These are phyloP conservation scores for Sepioteuthis lessoniana DNA, from an alignment of 2,888 invertebrate genomes.

Conservation along the genomic window DNA sequence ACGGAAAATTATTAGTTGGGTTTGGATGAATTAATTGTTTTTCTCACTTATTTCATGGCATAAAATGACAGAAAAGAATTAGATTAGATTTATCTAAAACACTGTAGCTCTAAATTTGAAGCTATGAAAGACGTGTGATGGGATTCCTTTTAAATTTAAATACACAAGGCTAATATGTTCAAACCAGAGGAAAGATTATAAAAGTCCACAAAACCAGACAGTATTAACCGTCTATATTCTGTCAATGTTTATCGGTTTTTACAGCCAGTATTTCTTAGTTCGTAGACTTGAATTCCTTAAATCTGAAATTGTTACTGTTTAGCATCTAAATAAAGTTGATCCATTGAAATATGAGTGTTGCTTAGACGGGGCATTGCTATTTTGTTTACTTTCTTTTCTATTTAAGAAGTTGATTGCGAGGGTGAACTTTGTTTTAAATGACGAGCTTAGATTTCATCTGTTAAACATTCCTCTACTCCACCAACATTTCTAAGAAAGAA, in stretches of 20 bases:
- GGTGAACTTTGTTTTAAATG: not conserved
- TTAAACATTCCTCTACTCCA: not conserved
- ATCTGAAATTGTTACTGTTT: not conserved
- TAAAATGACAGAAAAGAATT: too few species aligned
- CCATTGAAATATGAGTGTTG: not conserved
- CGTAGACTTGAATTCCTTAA: not conserved
- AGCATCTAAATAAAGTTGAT: not conserved
- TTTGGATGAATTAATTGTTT: too few species aligned
- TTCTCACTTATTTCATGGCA: too few species aligned
- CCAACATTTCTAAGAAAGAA: not conserved
- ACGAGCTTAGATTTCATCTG: not conserved
- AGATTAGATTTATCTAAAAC: too few species aligned
- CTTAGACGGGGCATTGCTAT: not conserved
- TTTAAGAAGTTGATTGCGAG: not conserved
- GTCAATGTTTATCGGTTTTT: not conserved
- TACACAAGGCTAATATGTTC: not conserved
- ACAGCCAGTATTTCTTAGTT: too few species aligned
- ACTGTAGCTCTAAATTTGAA: too few species aligned
- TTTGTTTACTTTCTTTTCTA: not conserved
- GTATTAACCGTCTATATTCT: not conserved
- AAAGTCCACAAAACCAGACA: not conserved
- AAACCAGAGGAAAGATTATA: not conserved
- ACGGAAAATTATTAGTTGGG: too few species aligned
- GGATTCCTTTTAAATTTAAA: not conserved
- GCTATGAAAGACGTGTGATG: too few species aligned